A percentile compares a stretch with the other conserved stretches of the same genome.
Evolutionary conservation across 2,113 vertebrate species (phyloP).

Genomic region (Microcebus lehilahytsara): DNA sequence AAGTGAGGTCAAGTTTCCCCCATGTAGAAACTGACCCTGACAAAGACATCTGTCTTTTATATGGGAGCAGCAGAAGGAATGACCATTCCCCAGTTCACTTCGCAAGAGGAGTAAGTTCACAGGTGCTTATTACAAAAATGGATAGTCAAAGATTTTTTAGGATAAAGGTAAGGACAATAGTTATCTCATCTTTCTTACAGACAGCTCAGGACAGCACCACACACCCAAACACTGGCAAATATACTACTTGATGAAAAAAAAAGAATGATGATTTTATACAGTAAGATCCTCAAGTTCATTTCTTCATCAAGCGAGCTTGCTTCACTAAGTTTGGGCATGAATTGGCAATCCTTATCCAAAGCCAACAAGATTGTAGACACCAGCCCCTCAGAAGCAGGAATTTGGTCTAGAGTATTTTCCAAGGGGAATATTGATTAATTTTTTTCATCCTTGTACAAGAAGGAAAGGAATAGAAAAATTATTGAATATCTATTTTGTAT

Average conservation of each 20-base stretch:
- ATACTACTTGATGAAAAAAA: neutral
- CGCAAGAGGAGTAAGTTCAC: slow-evolving; percentile 1
- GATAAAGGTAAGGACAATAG: neutral
- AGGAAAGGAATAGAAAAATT: slow-evolving; percentile 1
- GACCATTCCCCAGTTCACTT: neutral
- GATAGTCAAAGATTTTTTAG: neutral
- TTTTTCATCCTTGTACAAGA: neutral
- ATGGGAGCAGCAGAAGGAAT: neutral
- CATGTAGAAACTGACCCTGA: neutral
- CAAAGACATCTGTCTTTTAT: neutral
- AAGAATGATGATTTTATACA: neutral
- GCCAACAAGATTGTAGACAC: slow-evolving; percentile 30
- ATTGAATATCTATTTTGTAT: neutral
- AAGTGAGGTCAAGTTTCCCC: neutral
- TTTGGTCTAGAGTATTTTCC: slow-evolving; percentile 30
- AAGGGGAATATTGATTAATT: slow-evolving; percentile 40
- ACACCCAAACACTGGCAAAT: neutral
- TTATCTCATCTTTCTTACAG: neutral
- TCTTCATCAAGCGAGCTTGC: slow-evolving; percentile 44
- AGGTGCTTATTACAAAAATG: neutral
- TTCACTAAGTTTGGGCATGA: slow-evolving; percentile 32
- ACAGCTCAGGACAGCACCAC: neutral
- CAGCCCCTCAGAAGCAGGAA: slow-evolving; percentile 51
- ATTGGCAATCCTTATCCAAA: slow-evolving; percentile 13
- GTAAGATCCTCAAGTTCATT: neutral